Base-by-base conservation (phyloP, 2,888 invertebrate genomes). In the Masnerella sp. region DNA sequence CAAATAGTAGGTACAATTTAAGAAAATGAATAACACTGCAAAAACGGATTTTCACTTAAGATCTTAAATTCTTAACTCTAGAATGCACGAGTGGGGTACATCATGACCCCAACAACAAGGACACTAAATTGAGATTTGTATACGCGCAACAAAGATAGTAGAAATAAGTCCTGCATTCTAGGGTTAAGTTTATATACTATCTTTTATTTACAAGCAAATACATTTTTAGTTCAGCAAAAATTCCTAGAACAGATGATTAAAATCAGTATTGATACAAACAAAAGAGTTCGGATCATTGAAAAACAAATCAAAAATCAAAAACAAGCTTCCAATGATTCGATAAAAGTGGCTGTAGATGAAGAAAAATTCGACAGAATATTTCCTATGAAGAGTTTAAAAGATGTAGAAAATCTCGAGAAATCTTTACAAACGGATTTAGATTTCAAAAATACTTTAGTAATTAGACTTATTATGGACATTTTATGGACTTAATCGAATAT, bases 341-440 rank as follows among this genome's bases (percentile, higher is more conserved):
- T 18, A 9, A 8, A 17, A 14, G 1, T 1, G 2, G 40, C 14
- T 4, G n/a, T n/a, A 8, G 4, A 45, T 14, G 45, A 45, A 45
- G 28, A 12, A 1, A 11, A 14, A n/a, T 45, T 45, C 2, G 14
- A 25, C 8, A 14, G 12, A 28, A 5, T 45, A 14, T 45, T 45
- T 45, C 45, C 45, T 2, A 45, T 45, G 45, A 28, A 45, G n/a
- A 45, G 2, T 14, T 2, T 28, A 15, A 45, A 45, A n/a, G 45
- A 45, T 28, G 28, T 45, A 2, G 14, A 28, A 28, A 28, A 45
- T n/a, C 3, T 45, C 5, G 28, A 45, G 2, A 45, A 14, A 14
- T 8, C 12, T 4, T 15, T 45, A 14, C 9, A 25, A 14, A 28
- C 25, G 7, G 28, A 45, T 11, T 2, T 12, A 4, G 14, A 28